Percentiles rank a stretch among this genome's conserved stretches.
These are phyloP conservation scores for Sphecodes monilicornis DNA, from an alignment of 2,888 invertebrate genomes.

Conservation along the genomic window DNA sequence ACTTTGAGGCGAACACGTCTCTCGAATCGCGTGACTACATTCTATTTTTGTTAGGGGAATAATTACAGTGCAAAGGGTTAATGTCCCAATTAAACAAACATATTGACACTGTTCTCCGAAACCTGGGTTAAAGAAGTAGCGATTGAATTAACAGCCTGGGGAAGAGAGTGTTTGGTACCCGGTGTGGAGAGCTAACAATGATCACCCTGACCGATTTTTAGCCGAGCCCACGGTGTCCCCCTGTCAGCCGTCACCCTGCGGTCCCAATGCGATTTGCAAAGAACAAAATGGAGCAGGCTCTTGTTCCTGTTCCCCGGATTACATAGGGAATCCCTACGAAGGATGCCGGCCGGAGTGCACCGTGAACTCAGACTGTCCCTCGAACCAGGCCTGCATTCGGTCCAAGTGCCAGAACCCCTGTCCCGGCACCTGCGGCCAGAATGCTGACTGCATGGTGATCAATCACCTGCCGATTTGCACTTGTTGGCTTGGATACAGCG, in stretches of 20 bases:
- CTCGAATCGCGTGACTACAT: neutral
- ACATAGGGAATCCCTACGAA: slow-evolving; percentile 89
- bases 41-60: too few relatives aligned
- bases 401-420: slow-evolving; percentile 85
- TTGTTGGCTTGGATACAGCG: slow-evolving; percentile 88
- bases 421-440: slow-evolving; percentile 85
- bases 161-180: slow-evolving; percentile 8
- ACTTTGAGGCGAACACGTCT: neutral
- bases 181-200: slow-evolving; percentile 4
- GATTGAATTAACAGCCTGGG: slow-evolving; percentile 27
- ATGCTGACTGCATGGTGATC: slow-evolving; percentile 90
- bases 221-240: slow-evolving; percentile 82
- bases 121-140: neutral
- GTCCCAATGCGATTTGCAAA: slow-evolving; percentile 91
- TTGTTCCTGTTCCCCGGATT: slow-evolving; percentile 91
- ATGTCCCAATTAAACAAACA: neutral
- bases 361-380: slow-evolving; percentile 84
- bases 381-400: slow-evolving; percentile 85
- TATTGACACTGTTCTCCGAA: neutral
- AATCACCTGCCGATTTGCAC: slow-evolving; percentile 93
- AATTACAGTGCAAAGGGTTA: neutral
- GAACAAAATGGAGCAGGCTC: slow-evolving; percentile 90
- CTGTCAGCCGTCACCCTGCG: slow-evolving; percentile 90
- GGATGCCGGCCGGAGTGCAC: slow-evolving; percentile 85
- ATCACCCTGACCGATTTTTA: slow-evolving; percentile 78